A percentile compares a stretch with the other conserved stretches of the same genome.
phyloP scores from a whole-genome alignment of 2,113 vertebrate genomes.

The Solenodon paradoxus region DNA sequence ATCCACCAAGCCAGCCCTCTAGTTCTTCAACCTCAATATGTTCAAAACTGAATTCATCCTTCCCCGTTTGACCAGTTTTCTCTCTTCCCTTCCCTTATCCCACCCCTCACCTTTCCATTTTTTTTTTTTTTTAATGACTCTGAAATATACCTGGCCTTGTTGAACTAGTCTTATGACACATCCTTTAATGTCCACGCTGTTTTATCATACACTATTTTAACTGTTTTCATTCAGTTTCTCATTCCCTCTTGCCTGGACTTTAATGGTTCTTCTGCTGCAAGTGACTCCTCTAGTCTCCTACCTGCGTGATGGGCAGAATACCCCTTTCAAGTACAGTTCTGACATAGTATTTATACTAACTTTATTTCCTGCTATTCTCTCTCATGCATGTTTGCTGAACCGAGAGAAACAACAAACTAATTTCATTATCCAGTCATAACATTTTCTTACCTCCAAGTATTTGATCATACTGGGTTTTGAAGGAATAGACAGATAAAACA shows the following conservation, averaged over 20 bases:
- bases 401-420: neutral
- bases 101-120: neutral
- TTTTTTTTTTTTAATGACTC: neutral
- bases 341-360: accelerated
- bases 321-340: neutral
- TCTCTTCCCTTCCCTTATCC: accelerated
- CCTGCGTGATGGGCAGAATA: neutral
- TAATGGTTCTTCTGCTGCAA: neutral
- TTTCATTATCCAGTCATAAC: neutral
- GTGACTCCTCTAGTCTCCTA: neutral
- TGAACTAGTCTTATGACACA: no score
- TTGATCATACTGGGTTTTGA: neutral
- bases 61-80: neutral
- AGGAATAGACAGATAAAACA: neutral
- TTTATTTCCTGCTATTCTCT: neutral
- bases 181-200: neutral
- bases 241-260: neutral
- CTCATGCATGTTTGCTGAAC: neutral
- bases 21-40: neutral
- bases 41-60: neutral
- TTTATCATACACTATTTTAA: neutral
- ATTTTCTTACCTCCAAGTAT: neutral
- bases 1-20: accelerated
- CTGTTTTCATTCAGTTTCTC: neutral
- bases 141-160: neutral